Percentiles rank a stretch among this genome's conserved stretches.
Conservation (phyloP, 2,888 invertebrate species). For the Abrostola tripartita region DNA sequence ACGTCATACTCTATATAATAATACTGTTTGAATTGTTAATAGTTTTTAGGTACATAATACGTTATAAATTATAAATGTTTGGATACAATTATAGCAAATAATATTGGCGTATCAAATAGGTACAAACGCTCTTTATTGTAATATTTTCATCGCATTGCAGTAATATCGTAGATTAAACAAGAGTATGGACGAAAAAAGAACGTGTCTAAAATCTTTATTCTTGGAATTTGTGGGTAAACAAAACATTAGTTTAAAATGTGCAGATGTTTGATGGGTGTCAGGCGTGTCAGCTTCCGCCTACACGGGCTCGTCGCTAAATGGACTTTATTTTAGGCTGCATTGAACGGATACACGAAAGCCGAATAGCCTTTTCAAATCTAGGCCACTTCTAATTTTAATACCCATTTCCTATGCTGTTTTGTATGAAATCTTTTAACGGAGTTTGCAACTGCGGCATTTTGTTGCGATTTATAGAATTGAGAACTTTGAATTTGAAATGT, state of each 20-base stretch:
- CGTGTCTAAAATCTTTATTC: constrained; percentile 45
- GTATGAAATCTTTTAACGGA: constrained; percentile 57
- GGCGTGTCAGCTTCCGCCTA: constrained; percentile 62
- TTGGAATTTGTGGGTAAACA: constrained; percentile 55
- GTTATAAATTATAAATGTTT: not conserved
- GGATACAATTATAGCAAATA: not conserved
- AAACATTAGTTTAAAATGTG: constrained; percentile 61
- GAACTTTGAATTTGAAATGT: constrained; percentile 1
- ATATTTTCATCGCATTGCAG: constrained; percentile 1
- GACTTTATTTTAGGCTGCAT: constrained; percentile 70
- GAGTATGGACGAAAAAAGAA: constrained; percentile 23
- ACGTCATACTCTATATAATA: constrained; percentile 1
- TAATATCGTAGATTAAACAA: not conserved
- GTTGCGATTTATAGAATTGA: constrained; percentile 16
- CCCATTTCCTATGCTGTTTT: constrained; percentile 57
- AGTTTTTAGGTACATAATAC: not conserved
- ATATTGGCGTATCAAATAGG: no score
- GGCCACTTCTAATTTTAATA: constrained; percentile 69
- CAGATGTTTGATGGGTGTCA: constrained; percentile 59
- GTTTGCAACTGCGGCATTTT: constrained; percentile 17
- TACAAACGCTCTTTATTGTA: not conserved
- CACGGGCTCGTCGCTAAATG: constrained; percentile 58
- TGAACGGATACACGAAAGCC: constrained; percentile 54
- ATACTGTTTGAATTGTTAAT: not conserved
- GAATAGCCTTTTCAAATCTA: constrained; percentile 63